These are phyloP conservation scores for Anas acuta DNA, from an alignment of 2,797 vertebrate species.

Conservation along the genomic window DNA sequence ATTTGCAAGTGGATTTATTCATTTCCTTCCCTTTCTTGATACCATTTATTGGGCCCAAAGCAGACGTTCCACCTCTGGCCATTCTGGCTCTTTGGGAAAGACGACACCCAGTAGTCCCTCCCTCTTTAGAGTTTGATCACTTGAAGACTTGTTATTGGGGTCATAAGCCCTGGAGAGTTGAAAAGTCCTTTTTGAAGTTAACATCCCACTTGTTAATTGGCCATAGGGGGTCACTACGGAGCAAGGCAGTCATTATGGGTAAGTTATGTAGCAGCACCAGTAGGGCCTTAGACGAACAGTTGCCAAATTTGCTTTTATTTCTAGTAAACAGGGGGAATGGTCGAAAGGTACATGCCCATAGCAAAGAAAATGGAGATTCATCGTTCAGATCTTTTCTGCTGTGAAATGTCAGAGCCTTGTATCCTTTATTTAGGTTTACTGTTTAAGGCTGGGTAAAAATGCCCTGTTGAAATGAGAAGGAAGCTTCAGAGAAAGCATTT, in stretches of 20 bases:
- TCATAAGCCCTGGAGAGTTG: neutral
- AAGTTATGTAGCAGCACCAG: neutral
- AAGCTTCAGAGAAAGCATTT: neutral
- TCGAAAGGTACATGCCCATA: neutral
- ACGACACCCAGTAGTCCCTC: neutral
- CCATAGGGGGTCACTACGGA: slow-evolving; percentile 53
- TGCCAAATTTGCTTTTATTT: neutral
- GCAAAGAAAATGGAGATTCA: neutral
- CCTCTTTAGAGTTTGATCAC: neutral
- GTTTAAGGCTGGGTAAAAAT: neutral
- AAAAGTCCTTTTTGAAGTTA: neutral
- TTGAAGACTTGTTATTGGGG: neutral
- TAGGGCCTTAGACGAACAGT: neutral
- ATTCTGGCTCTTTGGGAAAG: neutral
- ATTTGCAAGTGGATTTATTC: neutral
- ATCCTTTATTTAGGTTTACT: neutral
- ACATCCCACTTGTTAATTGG: neutral
- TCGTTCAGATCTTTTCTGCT: neutral
- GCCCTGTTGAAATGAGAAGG: neutral
- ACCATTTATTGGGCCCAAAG: neutral
- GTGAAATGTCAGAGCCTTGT: neutral
- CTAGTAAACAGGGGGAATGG: neutral
- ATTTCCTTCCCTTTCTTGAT: slow-evolving; percentile 36
- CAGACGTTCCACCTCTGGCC: neutral
- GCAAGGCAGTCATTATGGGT: neutral